Base-by-base conservation (phyloP, 2,888 invertebrate species). In the Eupithecia centaureata region DNA sequence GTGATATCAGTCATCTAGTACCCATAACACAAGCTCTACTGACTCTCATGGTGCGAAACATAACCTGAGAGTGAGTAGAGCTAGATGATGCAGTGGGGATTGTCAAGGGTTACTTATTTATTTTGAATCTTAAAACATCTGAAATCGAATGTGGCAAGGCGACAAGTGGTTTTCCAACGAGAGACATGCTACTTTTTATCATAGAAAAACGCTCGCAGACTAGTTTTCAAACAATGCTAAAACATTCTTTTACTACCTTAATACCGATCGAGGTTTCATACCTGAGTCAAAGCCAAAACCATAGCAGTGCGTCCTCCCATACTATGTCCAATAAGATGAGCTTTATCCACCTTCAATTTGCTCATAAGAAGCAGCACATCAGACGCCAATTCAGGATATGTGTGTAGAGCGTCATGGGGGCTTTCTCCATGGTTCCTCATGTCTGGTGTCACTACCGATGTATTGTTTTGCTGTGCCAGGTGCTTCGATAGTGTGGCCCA, bases 371-470 rank as follows among this genome's bases (percentile, higher is more conserved):
- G 88, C 82, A 91, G 90, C 3, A 93, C 86, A 72, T 93, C 93
- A 52, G 91, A 87, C 0, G 96, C 95, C 95, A 99, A 95, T 67
- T 95, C 94, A 12, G 94, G 86, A 82, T 98, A 98, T 0, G 95
- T 94, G 88, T 98, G 97, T 2, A 95, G 94, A 0, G 91, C 75
- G 0, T 95, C 91, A 84, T 98, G 98, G 0, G 97, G 96, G 82
- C 98, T 98, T 72, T 98, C 97, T 0, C 99, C 99, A 89, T 99
- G 99, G 90, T 99, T 99, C 80, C 99, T 94, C 0, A 97, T 96
- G 91, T 99, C 99, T 25, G 98, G 94, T 4, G 97, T 95, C 69
- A 97, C 95, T 7, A 98, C 97, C 91, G 95, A 95, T 77, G 95
- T 95, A n/a, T 94, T 93, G 2, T 95, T 96, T 65, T 94, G 94